phyloP scores from a whole-genome alignment of 2,797 vertebrate genomes.

The Oreochromis mossambicus region DNA sequence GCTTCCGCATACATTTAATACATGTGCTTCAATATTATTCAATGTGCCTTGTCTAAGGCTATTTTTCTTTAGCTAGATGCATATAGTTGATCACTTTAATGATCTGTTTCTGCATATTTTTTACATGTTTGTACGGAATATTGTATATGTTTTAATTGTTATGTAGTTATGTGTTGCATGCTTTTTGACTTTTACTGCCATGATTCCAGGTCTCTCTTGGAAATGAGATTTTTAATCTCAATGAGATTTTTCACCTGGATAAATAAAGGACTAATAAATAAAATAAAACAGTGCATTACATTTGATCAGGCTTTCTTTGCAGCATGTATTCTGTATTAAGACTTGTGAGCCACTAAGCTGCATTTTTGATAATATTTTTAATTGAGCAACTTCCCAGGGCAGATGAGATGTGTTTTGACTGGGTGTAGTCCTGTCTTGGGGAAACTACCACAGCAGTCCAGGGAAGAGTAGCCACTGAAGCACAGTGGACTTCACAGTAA shows the following conservation, averaged over 20 bases:
- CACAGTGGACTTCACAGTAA: not conserved
- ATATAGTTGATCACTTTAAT: not conserved
- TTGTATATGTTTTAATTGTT: not conserved
- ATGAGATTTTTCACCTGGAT: not conserved
- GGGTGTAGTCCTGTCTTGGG: constrained; percentile 41
- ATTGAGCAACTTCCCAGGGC: not conserved
- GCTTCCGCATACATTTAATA: not conserved
- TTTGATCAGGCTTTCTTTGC: not conserved
- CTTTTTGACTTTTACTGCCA: not conserved
- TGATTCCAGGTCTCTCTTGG: not conserved
- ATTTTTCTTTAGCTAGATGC: not conserved
- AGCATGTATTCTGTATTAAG: not conserved
- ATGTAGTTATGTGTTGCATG: not conserved
- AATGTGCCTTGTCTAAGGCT: not conserved
- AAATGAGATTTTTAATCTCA: not conserved
- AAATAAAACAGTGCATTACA: not conserved
- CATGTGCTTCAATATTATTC: not conserved
- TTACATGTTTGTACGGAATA: not conserved
- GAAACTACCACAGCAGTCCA: not conserved
- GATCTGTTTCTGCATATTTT: not conserved
- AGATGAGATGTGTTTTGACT: constrained; percentile 12
- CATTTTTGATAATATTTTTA: not conserved
- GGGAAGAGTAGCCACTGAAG: not conserved
- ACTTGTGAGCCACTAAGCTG: not conserved
- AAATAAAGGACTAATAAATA: not conserved